Conservation (phyloP, 1,140 invertebrate species). For the Penaeus indicus region DNA sequence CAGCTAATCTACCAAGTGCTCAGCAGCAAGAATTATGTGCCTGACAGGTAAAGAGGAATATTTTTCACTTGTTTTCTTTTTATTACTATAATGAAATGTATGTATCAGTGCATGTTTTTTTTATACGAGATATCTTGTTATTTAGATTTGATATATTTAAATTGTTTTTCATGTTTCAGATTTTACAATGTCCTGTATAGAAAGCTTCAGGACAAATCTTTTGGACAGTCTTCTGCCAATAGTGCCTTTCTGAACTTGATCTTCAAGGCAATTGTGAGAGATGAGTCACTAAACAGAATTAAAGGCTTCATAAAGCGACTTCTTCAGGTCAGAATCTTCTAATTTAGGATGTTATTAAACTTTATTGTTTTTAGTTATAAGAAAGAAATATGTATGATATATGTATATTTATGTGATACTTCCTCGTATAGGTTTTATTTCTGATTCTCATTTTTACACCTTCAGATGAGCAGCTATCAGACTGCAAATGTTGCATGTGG, state of each 20-base stretch:
- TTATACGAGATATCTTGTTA: background rate
- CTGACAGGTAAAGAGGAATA: conserved; percentile 24
- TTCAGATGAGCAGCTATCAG: conserved; percentile 72
- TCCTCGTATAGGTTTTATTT: too few species aligned
- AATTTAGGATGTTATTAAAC: background rate
- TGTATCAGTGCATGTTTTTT: background rate
- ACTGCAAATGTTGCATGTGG: conserved; percentile 80
- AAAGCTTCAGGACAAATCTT: conserved; percentile 84
- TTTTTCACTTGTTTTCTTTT: background rate
- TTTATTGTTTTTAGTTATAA: background rate
- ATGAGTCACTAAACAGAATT: conserved; percentile 79
- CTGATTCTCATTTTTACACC: background rate
- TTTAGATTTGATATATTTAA: background rate
- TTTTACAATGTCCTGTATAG: conserved; percentile 93
- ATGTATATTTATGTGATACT: background rate
- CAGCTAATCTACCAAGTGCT: conserved; percentile 49
- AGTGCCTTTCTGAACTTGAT: conserved; percentile 90
- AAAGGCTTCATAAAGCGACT: conserved; percentile 91
- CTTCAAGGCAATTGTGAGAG: conserved; percentile 86
- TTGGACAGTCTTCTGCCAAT: conserved; percentile 81
- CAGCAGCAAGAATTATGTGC: conserved; percentile 27
- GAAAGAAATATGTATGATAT: background rate
- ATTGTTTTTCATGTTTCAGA: conserved; percentile 69
- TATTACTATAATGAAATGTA: background rate
- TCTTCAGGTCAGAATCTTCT: conserved; percentile 70